A percentile compares a stretch with the other conserved stretches of the same genome.
Evolutionary conservation across 1,140 invertebrate genomes (phyloP).

Genomic region (Pseudomyrmex concolor): DNA sequence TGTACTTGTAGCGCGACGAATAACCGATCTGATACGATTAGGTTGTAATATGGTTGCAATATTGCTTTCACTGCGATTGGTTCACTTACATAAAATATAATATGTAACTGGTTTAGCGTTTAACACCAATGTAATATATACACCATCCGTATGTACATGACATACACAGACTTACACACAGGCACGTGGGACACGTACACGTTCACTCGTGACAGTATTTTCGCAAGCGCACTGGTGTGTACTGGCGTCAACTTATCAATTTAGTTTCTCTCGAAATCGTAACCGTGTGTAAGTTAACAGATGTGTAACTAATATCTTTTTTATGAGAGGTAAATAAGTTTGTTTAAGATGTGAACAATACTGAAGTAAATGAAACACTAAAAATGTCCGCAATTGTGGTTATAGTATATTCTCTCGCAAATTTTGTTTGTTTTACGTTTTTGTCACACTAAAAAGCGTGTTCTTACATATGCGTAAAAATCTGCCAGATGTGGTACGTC

Average conservation of each 20-base stretch:
- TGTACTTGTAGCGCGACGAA: not conserved
- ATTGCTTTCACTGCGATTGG: slow-evolving; percentile 35
- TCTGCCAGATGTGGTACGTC: too few species aligned
- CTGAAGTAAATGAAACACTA: too few species aligned
- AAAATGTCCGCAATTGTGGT: too few species aligned
- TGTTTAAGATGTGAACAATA: not conserved
- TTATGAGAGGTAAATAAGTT: slow-evolving; percentile 23
- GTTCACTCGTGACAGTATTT: slow-evolving; percentile 47
- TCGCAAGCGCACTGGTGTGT: slow-evolving; percentile 20
- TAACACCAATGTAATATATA: not conserved
- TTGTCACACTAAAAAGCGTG: too few species aligned
- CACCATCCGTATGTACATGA: not conserved
- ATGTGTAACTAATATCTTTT: not conserved
- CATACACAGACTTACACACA: not conserved
- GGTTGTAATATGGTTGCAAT: not conserved
- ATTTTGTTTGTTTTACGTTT: too few species aligned
- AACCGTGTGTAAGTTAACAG: not conserved
- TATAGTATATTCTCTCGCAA: too few species aligned
- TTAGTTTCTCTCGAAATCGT: not conserved
- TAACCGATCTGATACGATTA: slow-evolving; percentile 4
- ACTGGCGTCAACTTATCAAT: slow-evolving; percentile 1
- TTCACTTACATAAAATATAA: slow-evolving; percentile 13
- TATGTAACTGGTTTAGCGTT: not conserved
- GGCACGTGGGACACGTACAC: not conserved
- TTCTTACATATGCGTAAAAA: too few species aligned